phyloP scores from a whole-genome alignment of 2,113 vertebrate genomes.

The Crotalus viridis region DNA sequence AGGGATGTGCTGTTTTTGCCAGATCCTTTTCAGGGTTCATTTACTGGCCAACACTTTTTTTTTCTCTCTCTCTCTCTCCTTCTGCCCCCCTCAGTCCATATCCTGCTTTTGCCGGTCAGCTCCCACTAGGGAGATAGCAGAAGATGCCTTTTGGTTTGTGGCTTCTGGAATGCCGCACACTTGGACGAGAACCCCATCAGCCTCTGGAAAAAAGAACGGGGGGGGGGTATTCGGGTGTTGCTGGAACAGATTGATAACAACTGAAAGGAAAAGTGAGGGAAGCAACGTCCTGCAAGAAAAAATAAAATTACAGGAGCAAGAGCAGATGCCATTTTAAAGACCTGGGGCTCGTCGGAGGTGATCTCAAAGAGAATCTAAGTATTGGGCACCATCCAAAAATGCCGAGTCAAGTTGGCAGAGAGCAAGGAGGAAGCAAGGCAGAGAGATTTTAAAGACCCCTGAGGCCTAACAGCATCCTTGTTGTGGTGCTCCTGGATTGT shows the following conservation, averaged over 20 bases:
- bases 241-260: background rate
- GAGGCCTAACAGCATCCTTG: too few species aligned
- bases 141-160: background rate
- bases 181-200: background rate
- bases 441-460: too few species aligned
- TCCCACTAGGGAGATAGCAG: background rate
- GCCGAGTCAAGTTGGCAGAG: background rate
- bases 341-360: background rate
- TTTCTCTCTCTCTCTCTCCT: too few species aligned
- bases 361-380: background rate
- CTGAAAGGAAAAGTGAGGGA: background rate
- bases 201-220: too few species aligned
- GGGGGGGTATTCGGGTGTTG: background rate
- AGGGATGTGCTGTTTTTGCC: background rate
- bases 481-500: too few species aligned
- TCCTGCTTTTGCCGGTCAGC: background rate
- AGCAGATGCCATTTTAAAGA: background rate
- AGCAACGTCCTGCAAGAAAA: background rate
- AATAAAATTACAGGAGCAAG: background rate
- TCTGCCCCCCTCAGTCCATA: background rate
- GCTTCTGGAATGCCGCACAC: background rate
- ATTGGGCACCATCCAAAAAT: background rate
- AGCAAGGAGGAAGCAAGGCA: too few species aligned
- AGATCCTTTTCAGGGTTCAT: background rate
- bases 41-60: background rate